Evolutionary conservation across 2,797 vertebrate genomes (phyloP), one percentile per base, ranked within the genome.

Genomic region (Menidia menidia): DNA sequence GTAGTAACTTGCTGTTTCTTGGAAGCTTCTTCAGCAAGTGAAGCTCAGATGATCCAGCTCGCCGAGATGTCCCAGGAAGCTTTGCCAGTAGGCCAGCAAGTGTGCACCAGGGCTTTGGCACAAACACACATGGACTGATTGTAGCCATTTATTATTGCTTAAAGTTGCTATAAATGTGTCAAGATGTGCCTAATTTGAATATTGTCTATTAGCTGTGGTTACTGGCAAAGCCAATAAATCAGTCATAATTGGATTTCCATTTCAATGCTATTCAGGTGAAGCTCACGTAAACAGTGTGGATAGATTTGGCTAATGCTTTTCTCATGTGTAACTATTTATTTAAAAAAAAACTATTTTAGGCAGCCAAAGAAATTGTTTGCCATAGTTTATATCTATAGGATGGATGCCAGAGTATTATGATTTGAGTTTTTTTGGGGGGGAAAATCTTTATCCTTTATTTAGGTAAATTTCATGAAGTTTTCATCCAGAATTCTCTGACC

Each of bases 161-260:
- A 75, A 78, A 83, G 68, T 67, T 69, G 67, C 42, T 72, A 76
- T 64, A 58, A 78, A 81, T 64, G 51, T 66, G 77, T 83, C 50
- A 59, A 60, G 39, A 12, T n/a, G 70, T 54, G 2, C 68, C 66
- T 15, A 53, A 64, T 56, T 80, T 39, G 64, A 73, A 71, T 66
- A 41, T 53, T 47, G 72, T 71, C 44, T 68, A 53, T 68, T 58
- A 75, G 68, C 64, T 19, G 43, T 48, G 50, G 79, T 78, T 72
- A 58, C 66, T 25, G 30, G 2, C 45, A 51, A 55, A 68, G 52
- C 4, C 55, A 50, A 57, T 78, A 76, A 77, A 64, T 53, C 56
- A 53, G 47, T 56, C 43, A 48, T 78, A 80, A 79, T 57, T 51
- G 1, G 60, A 86, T 78, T 83, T 78, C 43, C 25, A 57, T 4